These are phyloP conservation scores for Telmatherina bonti DNA, from an alignment of 2,797 vertebrate species.

Conservation along the genomic window DNA sequence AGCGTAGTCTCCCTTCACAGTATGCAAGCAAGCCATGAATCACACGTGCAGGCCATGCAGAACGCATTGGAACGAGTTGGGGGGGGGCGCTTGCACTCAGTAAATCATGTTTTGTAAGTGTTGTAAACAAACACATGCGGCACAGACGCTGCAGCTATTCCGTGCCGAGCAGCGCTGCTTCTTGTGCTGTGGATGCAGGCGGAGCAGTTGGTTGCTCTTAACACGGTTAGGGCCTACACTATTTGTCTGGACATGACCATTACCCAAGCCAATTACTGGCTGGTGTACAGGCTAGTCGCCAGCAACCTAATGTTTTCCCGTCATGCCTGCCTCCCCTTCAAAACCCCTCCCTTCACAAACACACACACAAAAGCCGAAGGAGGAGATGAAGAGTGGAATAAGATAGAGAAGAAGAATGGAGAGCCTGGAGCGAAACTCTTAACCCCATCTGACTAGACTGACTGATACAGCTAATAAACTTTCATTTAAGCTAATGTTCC, in stretches of 20 bases:
- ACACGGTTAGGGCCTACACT: slow-evolving; percentile 72
- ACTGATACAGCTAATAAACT: slow-evolving; percentile 84
- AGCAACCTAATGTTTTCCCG: slow-evolving; percentile 80
- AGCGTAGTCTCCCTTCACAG: slow-evolving; percentile 31
- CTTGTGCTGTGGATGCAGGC: slow-evolving; percentile 53
- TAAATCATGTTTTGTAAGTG: slow-evolving; percentile 46
- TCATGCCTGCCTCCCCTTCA: slow-evolving; percentile 65
- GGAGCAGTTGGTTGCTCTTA: slow-evolving; percentile 68
- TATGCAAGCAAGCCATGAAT: slow-evolving; percentile 53
- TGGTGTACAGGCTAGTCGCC: slow-evolving; percentile 75
- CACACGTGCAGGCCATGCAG: slow-evolving; percentile 16
- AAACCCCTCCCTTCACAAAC: slow-evolving; percentile 51
- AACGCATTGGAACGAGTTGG: neutral
- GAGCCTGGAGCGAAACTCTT: slow-evolving; percentile 63
- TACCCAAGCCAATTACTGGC: slow-evolving; percentile 80
- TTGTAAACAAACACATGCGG: slow-evolving; percentile 18
- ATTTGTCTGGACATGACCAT: slow-evolving; percentile 83
- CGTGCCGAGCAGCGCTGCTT: slow-evolving; percentile 42
- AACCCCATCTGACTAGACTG: slow-evolving; percentile 62
- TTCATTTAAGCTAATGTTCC: slow-evolving; percentile 82
- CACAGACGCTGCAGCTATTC: slow-evolving; percentile 15
- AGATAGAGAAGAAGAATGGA: slow-evolving; percentile 56
- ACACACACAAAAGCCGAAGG: slow-evolving; percentile 25
- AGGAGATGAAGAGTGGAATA: slow-evolving; percentile 3
- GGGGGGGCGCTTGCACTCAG: neutral